A percentile compares a stretch with the other conserved stretches of the same genome.
These are phyloP conservation scores for Trissolcus japonicus DNA, from an alignment of 2,888 invertebrate genomes.

Conservation along the genomic window DNA sequence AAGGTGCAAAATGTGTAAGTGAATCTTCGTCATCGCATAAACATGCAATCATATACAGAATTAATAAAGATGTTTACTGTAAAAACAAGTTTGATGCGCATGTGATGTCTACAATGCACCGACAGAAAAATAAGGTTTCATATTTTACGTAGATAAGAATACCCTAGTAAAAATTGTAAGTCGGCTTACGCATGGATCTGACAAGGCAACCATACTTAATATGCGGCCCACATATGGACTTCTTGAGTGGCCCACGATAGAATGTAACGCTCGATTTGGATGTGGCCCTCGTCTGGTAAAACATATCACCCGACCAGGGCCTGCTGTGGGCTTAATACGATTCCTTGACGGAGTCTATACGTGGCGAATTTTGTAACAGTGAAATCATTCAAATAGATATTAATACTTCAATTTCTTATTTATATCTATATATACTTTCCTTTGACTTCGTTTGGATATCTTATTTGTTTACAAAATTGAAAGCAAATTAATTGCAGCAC, in stretches of 20 bases:
- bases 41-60: conserved; percentile 39
- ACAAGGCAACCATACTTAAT: too few relatives aligned
- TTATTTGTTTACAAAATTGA: too few relatives aligned
- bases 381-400: conserved; percentile 2
- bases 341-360: too few relatives aligned
- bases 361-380: not conserved
- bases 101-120: conserved; percentile 10
- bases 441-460: not conserved
- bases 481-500: not conserved
- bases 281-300: too few relatives aligned
- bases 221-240: too few relatives aligned
- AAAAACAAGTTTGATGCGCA: conserved; percentile 36
- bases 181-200: too few relatives aligned
- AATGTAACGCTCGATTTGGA: too few relatives aligned
- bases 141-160: conserved; percentile 8
- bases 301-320: too few relatives aligned
- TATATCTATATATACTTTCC: not conserved
- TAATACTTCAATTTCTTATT: too few relatives aligned
- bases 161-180: too few relatives aligned
- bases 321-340: too few relatives aligned
- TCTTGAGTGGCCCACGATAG: too few relatives aligned
- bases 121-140: conserved; percentile 21
- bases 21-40: conserved; percentile 42
- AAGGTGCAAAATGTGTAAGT: conserved; percentile 47
- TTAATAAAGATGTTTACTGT: conserved; percentile 46